Percentiles rank a stretch among this genome's conserved stretches.
phyloP scores from a whole-genome alignment of 2,113 vertebrate species.

The Phyllostomus hastatus region DNA sequence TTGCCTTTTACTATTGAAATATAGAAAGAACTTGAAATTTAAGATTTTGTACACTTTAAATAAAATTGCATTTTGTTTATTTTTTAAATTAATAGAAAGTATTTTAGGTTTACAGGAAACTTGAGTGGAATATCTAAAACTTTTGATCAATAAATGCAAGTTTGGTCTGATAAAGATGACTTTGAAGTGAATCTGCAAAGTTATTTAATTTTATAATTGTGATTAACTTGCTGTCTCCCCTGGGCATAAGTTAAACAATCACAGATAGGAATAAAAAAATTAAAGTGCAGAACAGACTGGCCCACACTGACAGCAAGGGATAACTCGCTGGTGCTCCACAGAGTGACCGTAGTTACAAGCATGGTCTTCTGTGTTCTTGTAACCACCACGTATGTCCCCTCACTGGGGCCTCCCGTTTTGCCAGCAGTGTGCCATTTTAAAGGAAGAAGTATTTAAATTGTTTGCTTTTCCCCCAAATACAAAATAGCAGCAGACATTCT shows the following conservation, averaged over 20 bases:
- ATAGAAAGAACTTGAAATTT: neutral
- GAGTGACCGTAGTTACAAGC: neutral
- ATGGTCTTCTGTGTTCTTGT: neutral
- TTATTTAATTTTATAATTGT: neutral
- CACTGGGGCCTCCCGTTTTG: neutral
- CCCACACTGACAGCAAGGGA: neutral
- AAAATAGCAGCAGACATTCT: neutral
- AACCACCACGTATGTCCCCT: neutral
- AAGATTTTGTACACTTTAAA: neutral
- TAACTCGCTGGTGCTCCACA: neutral
- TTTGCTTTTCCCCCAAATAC: neutral
- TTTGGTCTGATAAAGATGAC: neutral
- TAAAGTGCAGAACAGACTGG: neutral
- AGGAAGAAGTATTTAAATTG: neutral
- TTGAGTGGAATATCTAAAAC: neutral
- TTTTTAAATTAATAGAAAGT: neutral
- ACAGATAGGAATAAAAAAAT: neutral
- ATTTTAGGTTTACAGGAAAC: neutral
- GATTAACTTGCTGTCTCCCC: neutral
- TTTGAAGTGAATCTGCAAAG: neutral
- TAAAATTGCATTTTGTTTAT: neutral
- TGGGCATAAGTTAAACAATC: neutral
- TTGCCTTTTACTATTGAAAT: neutral
- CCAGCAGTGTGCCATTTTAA: neutral
- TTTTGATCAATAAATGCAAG: neutral